Evolutionary conservation across 1,140 invertebrate genomes (phyloP).

Genomic region (Macrocentrus cingulum): DNA sequence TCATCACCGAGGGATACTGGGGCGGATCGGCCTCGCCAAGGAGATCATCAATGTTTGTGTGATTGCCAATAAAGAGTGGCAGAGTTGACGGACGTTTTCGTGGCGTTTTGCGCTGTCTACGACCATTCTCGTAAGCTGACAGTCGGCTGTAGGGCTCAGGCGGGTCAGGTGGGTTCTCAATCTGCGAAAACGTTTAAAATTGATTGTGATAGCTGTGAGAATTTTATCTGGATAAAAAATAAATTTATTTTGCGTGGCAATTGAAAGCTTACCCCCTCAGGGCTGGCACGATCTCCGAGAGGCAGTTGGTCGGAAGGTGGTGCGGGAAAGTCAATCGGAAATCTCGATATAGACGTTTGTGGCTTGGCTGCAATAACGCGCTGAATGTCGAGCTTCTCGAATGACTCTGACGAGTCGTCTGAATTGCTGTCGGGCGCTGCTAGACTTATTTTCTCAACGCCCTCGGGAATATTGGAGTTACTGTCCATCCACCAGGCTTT

Average conservation of each 20-base stretch:
- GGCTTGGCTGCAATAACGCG: conserved; percentile 8
- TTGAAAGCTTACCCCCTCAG: conserved; percentile 64
- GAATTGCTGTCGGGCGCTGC: conserved; percentile 44
- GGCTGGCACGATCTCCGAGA: conserved; percentile 76
- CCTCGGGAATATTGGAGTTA: conserved; percentile 56
- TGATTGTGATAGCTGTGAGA: too few relatives aligned
- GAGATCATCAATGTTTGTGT: conserved; percentile 82
- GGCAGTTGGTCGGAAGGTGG: conserved; percentile 27
- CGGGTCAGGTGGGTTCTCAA: conserved; percentile 53
- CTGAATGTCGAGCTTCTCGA: conserved; percentile 46
- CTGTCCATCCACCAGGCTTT: conserved; percentile 65
- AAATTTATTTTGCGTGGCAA: too few relatives aligned
- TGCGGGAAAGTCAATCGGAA: conserved; percentile 47
- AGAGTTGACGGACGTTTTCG: conserved; percentile 41
- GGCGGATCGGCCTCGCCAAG: conserved; percentile 61
- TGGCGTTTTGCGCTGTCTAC: conserved; percentile 38
- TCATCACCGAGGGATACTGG: conserved; percentile 39
- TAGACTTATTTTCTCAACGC: conserved; percentile 42
- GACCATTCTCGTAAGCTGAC: conserved; percentile 71
- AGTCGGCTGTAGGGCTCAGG: conserved; percentile 52
- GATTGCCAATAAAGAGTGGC: conserved; percentile 72
- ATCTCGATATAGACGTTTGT: conserved; percentile 34
- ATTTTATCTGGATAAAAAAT: too few relatives aligned
- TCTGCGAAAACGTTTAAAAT: conserved; percentile 33
- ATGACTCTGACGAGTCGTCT: conserved; percentile 52